Conservation (phyloP, 2,888 invertebrate species). For the Aspidapion aeneum region DNA sequence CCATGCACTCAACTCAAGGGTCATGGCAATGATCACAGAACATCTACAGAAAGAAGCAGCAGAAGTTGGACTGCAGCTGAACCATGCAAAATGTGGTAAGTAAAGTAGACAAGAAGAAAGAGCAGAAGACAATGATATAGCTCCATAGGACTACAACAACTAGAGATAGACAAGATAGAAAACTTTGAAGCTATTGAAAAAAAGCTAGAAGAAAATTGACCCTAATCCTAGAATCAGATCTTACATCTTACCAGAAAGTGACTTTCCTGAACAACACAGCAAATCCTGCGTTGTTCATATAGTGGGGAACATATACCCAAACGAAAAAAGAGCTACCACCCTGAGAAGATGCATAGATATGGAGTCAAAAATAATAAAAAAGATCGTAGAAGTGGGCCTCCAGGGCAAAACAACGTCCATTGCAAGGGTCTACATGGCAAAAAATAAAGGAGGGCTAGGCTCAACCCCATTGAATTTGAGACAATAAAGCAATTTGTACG, state of each 20-base stretch:
- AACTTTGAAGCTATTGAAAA: background rate
- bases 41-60: background rate
- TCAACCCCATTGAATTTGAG: background rate
- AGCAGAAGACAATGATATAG: background rate
- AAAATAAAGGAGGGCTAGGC: background rate
- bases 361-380: no score
- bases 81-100: background rate
- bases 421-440: no score
- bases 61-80: background rate
- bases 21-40: background rate
- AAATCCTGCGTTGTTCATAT: background rate
- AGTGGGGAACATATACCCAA: background rate
- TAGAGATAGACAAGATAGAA: background rate
- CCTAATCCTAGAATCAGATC: background rate
- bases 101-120: no score
- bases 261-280: background rate
- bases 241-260: background rate
- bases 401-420: no score
- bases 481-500: no score
- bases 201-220: background rate
- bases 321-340: constrained; percentile 14
- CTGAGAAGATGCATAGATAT: no score
- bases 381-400: no score
- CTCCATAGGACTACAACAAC: background rate
- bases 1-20: background rate